Percentiles rank a stretch among this genome's conserved stretches.
phyloP scores from a whole-genome alignment of 64 coral and sea anemone genomes.

The Trachythela sp. region DNA sequence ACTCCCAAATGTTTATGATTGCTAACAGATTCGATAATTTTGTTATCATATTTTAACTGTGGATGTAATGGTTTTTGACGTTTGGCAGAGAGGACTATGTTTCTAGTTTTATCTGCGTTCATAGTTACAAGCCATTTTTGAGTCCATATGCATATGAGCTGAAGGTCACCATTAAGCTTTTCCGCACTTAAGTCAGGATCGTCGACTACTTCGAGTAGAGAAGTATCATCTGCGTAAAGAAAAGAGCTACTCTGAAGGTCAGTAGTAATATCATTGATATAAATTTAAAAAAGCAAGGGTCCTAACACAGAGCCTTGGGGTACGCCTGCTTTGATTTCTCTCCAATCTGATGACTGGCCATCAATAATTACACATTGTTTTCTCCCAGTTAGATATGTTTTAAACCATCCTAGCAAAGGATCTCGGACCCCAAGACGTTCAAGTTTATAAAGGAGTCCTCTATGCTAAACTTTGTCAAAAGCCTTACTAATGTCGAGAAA shows the following conservation, averaged over 20 bases:
- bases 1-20: conserved; percentile 40
- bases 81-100: conserved; percentile 23
- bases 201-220: conserved; percentile 31
- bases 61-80: not conserved
- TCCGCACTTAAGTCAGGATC: not conserved
- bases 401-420: conserved; percentile 33
- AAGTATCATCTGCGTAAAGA: conserved; percentile 45
- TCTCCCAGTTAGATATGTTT: not conserved
- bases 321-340: not conserved
- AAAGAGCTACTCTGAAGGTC: too few relatives aligned
- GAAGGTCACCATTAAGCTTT: conserved; percentile 33
- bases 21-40: conserved; percentile 9
- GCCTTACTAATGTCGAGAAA: conserved; percentile 42
- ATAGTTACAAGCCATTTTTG: conserved; percentile 25
- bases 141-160: not conserved
- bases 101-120: not conserved
- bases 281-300: conserved; percentile 41
- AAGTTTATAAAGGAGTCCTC: conserved; percentile 40
- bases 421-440: conserved; percentile 18
- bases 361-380: conserved; percentile 38
- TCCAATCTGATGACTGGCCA: not conserved
- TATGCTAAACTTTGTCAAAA: conserved; percentile 47
- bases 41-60: not conserved
- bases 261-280: conserved; percentile 34
- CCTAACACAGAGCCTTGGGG: conserved; percentile 44